phyloP scores from a whole-genome alignment of 1,140 invertebrate species.

The Plectrocnemia conspersa region DNA sequence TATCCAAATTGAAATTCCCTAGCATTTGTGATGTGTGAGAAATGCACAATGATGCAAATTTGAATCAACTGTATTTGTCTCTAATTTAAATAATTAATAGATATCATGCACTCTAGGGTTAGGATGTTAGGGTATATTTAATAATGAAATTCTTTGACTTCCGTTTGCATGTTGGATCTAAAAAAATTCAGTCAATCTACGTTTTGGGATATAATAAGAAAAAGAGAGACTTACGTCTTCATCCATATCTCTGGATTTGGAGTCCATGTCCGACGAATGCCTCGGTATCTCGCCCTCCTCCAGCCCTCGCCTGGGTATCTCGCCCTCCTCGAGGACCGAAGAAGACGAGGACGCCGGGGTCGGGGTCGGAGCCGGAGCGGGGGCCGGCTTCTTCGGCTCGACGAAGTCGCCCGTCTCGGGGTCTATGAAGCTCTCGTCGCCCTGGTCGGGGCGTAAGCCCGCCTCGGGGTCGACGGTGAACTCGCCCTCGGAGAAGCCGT shows the following conservation, averaged over 20 bases:
- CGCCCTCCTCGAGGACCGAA: slow-evolving; percentile 54
- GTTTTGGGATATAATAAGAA: too few species aligned
- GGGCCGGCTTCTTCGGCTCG: slow-evolving; percentile 41
- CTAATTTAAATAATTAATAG: too few species aligned
- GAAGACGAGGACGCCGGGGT: background rate
- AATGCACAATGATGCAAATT: too few species aligned
- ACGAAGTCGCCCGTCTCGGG: slow-evolving; percentile 51
- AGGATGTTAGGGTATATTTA: too few species aligned
- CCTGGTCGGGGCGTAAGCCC: slow-evolving; percentile 46
- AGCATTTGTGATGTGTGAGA: too few species aligned
- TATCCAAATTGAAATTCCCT: too few species aligned
- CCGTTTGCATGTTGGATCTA: too few species aligned
- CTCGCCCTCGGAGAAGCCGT: slow-evolving; percentile 48
- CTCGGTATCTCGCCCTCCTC: slow-evolving; percentile 54
- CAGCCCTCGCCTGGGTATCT: too few species aligned
- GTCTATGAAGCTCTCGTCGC: slow-evolving; percentile 51
- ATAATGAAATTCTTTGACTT: too few species aligned
- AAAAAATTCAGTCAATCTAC: too few species aligned
- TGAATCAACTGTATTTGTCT: too few species aligned
- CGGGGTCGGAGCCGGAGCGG: slow-evolving; percentile 39
- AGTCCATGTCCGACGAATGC: slow-evolving; percentile 13
- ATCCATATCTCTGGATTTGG: slow-evolving; percentile 22
- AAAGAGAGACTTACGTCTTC: slow-evolving; percentile 29
- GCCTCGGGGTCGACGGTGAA: slow-evolving; percentile 49
- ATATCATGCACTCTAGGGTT: too few species aligned